phyloP scores from a whole-genome alignment of 2,888 invertebrate genomes.

The Scaptodrosophila latifasciaeformis region DNA sequence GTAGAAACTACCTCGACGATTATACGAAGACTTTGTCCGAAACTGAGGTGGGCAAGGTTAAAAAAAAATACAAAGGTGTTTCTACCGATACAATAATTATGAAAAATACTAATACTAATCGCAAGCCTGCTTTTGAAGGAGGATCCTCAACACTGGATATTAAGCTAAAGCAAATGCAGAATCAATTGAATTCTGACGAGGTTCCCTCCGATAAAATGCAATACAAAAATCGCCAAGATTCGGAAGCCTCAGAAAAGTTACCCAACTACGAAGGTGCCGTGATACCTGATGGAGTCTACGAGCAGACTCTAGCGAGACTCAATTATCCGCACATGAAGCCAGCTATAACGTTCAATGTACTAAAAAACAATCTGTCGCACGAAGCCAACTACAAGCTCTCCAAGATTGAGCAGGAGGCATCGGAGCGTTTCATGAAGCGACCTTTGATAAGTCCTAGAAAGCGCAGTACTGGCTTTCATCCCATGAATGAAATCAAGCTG shows the following conservation, averaged over 20 bases:
- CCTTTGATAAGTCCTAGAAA: no score
- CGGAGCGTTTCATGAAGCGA: constrained; percentile 39
- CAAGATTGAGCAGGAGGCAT: constrained; percentile 72
- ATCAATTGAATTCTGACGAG: constrained; percentile 21
- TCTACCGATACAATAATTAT: constrained; percentile 7
- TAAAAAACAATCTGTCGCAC: constrained; percentile 70
- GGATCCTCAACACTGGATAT: constrained; percentile 31
- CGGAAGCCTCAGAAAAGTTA: no score
- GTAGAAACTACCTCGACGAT: not conserved
- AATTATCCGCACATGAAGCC: constrained; percentile 11
- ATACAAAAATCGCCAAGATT: not conserved
- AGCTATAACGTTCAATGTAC: not conserved
- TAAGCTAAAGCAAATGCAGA: constrained; percentile 28
- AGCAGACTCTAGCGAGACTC: constrained; percentile 40
- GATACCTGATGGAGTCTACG: constrained; percentile 42
- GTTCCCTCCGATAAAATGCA: not conserved
- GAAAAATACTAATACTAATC: not conserved
- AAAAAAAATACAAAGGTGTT: constrained; percentile 37
- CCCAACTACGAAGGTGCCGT: constrained; percentile 8
- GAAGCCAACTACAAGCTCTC: constrained; percentile 75
- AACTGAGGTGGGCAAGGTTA: constrained; percentile 45
- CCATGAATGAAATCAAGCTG: constrained; percentile 69
- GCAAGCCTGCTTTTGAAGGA: not conserved
- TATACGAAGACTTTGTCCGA: constrained; percentile 28
- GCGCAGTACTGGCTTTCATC: constrained; percentile 47